Conservation (phyloP, 2,797 vertebrate species). For the Falco novaeseelandiae region DNA sequence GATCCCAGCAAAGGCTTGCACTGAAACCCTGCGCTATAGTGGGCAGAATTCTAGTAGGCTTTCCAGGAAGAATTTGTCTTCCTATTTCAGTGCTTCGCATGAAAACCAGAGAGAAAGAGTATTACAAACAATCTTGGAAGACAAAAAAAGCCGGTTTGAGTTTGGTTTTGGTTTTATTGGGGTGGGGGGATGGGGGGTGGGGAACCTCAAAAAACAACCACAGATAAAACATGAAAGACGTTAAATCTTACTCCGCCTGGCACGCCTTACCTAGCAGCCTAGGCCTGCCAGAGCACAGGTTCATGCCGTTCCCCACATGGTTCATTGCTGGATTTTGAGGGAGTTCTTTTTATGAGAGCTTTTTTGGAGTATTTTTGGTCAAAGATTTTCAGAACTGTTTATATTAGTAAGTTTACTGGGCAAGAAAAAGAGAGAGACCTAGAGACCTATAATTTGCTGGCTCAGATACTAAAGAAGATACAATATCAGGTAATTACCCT, state of each 20-base stretch:
- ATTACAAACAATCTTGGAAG: background rate
- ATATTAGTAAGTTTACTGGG: background rate
- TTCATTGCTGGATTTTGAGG: background rate
- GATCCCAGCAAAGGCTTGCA: background rate
- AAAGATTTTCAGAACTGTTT: background rate
- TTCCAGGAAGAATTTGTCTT: background rate
- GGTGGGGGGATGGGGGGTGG: too few species aligned
- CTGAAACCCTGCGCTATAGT: background rate
- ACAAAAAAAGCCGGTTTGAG: background rate
- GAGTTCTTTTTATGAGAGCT: background rate
- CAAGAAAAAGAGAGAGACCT: background rate
- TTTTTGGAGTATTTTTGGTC: background rate
- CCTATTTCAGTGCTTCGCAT: background rate
- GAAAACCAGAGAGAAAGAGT: background rate
- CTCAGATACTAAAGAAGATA: background rate
- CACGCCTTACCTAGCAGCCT: background rate
- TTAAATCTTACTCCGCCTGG: background rate
- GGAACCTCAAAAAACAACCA: background rate
- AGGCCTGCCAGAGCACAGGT: background rate
- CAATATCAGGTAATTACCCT: background rate
- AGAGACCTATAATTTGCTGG: background rate
- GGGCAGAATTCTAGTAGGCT: background rate
- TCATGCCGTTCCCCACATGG: background rate
- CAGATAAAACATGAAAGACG: background rate
- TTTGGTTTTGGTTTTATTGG: background rate